Conservation (phyloP, 2,113 vertebrate species). For the Amblyornis subalaris region DNA sequence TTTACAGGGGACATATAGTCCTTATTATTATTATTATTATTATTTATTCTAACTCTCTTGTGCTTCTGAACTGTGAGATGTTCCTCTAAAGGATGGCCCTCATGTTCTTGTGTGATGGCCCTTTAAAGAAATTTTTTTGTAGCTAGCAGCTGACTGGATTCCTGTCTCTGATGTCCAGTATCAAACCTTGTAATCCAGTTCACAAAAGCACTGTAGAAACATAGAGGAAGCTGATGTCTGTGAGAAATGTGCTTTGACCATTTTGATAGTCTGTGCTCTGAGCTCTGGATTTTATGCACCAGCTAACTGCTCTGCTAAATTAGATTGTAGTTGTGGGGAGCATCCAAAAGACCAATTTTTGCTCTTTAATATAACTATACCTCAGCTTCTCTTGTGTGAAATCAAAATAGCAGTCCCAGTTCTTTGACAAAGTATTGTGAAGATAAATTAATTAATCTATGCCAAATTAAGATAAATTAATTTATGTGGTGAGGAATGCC, state of each 20-base stretch:
- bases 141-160: background rate
- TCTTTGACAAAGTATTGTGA: background rate
- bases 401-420: background rate
- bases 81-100: no score
- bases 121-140: background rate
- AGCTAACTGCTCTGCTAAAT: background rate
- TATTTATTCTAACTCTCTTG: background rate
- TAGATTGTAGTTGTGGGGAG: background rate
- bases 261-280: background rate
- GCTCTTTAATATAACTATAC: background rate
- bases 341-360: background rate
- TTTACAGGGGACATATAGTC: background rate
- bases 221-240: background rate
- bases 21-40: background rate
- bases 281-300: background rate
- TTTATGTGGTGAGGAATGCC: conserved; percentile 29
- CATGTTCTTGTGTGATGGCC: background rate
- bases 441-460: conserved; percentile 51
- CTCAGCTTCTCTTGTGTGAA: background rate
- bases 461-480: conserved; percentile 62
- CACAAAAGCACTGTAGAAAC: background rate
- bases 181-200: background rate
- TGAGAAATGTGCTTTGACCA: background rate
- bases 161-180: background rate
- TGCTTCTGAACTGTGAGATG: background rate